Percentiles rank a stretch among this genome's conserved stretches.
phyloP scores from a whole-genome alignment of 2,113 vertebrate genomes.

The Engraulis encrasicolus region DNA sequence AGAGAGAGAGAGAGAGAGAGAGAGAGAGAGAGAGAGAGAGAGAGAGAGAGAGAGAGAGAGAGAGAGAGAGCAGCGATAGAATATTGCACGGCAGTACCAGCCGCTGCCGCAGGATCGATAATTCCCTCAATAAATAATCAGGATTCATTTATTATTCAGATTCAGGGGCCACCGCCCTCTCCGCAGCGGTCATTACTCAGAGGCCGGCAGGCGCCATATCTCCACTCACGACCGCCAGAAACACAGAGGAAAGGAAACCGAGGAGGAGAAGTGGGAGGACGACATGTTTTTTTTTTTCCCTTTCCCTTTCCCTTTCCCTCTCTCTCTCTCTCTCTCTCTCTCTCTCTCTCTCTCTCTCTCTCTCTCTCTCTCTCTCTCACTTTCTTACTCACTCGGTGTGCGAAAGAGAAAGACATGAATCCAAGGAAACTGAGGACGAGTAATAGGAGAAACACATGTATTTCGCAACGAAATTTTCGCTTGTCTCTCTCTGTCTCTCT shows the following conservation, averaged over 20 bases:
- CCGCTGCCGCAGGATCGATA: background rate
- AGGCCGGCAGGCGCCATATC: slow-evolving; percentile 6
- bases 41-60: background rate
- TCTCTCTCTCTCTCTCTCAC: no score
- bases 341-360: no score
- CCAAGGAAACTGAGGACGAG: no score
- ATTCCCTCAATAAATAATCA: slow-evolving; percentile 17
- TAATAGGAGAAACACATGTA: no score
- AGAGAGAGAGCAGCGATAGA: background rate
- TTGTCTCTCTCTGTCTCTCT: no score
- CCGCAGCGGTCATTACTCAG: slow-evolving; percentile 1
- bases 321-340: no score
- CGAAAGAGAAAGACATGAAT: no score
- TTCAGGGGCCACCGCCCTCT: background rate
- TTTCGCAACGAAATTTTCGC: no score
- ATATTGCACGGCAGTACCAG: background rate
- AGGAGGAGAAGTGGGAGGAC: slow-evolving; percentile 7
- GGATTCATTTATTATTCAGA: slow-evolving; percentile 22
- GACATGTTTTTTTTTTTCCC: background rate
- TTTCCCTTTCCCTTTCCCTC: background rate
- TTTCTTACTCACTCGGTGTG: no score
- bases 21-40: background rate
- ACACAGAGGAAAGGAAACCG: background rate
- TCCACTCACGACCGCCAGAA: background rate
- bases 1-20: background rate